Evolutionary conservation across 2,888 invertebrate genomes (phyloP), one percentile per base, ranked within the genome.

Genomic region (Clunio marinus): DNA sequence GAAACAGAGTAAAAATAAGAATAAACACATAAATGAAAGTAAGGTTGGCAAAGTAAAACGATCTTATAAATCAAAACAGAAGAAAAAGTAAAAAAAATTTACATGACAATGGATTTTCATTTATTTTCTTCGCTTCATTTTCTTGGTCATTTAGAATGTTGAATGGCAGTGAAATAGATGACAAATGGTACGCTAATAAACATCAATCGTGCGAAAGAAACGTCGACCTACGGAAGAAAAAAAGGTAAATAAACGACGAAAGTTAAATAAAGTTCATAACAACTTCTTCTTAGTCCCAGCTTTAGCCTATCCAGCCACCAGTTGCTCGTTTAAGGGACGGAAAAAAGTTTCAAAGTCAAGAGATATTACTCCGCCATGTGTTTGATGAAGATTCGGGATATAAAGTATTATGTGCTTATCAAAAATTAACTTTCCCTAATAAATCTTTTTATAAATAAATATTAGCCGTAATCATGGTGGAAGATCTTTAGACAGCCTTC

Each of bases 181-280:
- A 51, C 51, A 51, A 51, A 51, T 51, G 3, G 51, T 15, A 51
- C 51, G 51, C 51, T 51, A 51, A 51, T 51, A 51, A 51, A 51
- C 51, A 51, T 51, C 51, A 51, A 51, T 51, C 22, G 10, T 51
- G 35, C n/a, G 35, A 8, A 13, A 13, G 35, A 32, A 13, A 5
- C 35, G 7, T 51, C 51, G 51, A 22, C 51, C 17, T 20, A 8
- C 10, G n/a, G 41, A 41, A 41, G 41, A 10, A 41, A 15, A 41
- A 13, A 7, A 51, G 51, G 51, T 51, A 51, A 22, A 51, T 51
- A 51, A 51, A 51, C 22, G 35, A 32, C 13, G 35, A 32, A 32
- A 32, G 35, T 32, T 32, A 5, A 5, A 8, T 32, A 51, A 51
- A 51, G 20, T 51, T 51, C 5, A 17, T n/a, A 22, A 5, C 20